Evolutionary conservation across 1,140 invertebrate genomes (phyloP).

Genomic region (Bicyclus anynana): DNA sequence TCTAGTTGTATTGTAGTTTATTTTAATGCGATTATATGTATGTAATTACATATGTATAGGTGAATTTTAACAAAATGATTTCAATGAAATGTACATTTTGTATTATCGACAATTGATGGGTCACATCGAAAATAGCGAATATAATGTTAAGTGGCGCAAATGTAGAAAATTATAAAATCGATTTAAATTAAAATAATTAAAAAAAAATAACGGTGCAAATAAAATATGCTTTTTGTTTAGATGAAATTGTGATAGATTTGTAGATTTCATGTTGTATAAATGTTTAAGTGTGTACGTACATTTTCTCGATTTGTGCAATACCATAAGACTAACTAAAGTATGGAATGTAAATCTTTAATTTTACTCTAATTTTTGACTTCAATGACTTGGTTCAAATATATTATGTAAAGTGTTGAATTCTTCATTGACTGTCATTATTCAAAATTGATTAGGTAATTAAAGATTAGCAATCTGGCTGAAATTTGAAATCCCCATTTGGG

Average conservation of each 20-base stretch:
- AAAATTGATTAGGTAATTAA: too few species aligned
- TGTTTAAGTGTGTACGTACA: not conserved
- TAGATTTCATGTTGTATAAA: slow-evolving; percentile 1
- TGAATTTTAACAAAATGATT: slow-evolving; percentile 22
- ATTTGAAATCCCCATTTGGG: too few species aligned
- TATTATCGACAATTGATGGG: not conserved
- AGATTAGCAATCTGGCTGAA: too few species aligned
- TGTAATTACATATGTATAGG: slow-evolving; percentile 27
- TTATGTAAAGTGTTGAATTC: too few species aligned
- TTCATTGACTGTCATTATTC: too few species aligned
- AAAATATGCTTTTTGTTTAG: not conserved
- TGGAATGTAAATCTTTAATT: too few species aligned
- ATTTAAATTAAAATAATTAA: not conserved
- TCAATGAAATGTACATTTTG: slow-evolving; percentile 30
- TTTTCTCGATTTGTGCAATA: not conserved
- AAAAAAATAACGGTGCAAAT: slow-evolving; percentile 1
- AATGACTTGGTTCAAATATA: too few species aligned
- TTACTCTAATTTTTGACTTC: too few species aligned
- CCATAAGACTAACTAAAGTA: too few species aligned
- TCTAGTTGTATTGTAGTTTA: slow-evolving; percentile 23
- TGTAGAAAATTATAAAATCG: not conserved
- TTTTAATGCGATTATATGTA: slow-evolving; percentile 28
- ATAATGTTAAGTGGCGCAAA: not conserved
- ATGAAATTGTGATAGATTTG: slow-evolving; percentile 1
- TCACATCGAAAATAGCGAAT: not conserved